These are phyloP conservation scores for Zosterops borbonicus DNA, from an alignment of 2,113 vertebrate species.

Conservation along the genomic window DNA sequence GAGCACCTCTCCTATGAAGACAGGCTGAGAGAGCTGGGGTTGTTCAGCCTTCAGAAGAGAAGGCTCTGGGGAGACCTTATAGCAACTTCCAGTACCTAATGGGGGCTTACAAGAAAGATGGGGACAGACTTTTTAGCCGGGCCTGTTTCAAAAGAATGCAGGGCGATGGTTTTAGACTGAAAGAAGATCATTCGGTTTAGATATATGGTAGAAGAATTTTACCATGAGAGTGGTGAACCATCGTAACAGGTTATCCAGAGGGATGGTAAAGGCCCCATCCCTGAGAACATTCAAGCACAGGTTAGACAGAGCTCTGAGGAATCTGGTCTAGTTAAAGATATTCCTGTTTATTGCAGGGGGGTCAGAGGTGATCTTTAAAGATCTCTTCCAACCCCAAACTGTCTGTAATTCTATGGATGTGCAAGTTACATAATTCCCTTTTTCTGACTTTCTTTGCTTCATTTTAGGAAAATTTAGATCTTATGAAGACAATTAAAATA, in stretches of 20 bases:
- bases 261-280: not conserved
- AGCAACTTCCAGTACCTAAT: not conserved
- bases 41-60: not conserved
- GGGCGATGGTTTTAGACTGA: not conserved
- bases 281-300: not conserved
- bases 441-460: not conserved
- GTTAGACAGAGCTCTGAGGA: not conserved
- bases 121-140: not conserved
- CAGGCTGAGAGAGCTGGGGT: not conserved
- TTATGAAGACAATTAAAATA: not conserved
- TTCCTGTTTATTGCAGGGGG: not conserved
- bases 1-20: not conserved
- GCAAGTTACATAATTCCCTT: accelerated
- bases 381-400: not conserved
- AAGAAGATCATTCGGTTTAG: not conserved
- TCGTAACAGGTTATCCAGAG: not conserved
- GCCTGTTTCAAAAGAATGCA: not conserved
- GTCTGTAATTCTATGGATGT: not conserved
- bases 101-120: not conserved
- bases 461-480: not conserved
- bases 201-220: not conserved
- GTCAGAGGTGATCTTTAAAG: not conserved
- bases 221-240: not conserved
- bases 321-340: not conserved
- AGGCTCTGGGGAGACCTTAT: not conserved